These are phyloP conservation scores for Drosophila lacertosa DNA, from an alignment of 1,140 invertebrate species.

Conservation along the genomic window DNA sequence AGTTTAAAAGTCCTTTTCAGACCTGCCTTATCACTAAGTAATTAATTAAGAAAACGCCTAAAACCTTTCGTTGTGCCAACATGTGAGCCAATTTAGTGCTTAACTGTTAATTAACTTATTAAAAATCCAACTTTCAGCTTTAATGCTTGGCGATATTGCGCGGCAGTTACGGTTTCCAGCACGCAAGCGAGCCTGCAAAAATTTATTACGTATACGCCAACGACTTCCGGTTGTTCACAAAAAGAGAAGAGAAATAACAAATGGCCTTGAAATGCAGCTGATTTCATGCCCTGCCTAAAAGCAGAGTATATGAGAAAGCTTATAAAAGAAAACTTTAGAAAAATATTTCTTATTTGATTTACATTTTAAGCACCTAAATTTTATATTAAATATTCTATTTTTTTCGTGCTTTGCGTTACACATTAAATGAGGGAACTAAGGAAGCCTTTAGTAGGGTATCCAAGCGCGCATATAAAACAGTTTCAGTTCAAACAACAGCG, in stretches of 20 bases:
- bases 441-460: neutral
- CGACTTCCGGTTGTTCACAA: slow-evolving; percentile 67
- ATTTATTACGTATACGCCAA: slow-evolving; percentile 79
- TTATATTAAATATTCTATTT: too few relatives aligned
- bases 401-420: neutral
- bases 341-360: too few relatives aligned
- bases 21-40: slow-evolving; percentile 8
- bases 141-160: slow-evolving; percentile 35
- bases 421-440: neutral
- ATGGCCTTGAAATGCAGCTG: neutral
- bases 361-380: too few relatives aligned
- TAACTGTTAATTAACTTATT: slow-evolving; percentile 51
- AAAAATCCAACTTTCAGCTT: slow-evolving; percentile 40
- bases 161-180: slow-evolving; percentile 50
- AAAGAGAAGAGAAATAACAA: slow-evolving; percentile 11
- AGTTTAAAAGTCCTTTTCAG: neutral
- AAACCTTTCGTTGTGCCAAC: neutral
- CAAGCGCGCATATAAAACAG: slow-evolving; percentile 17
- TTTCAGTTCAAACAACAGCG: slow-evolving; percentile 37
- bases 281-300: neutral
- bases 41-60: slow-evolving; percentile 10
- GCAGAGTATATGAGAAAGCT: neutral
- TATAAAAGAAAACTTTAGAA: neutral
- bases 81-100: neutral
- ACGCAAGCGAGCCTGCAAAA: slow-evolving; percentile 63